Evolutionary conservation across 2,113 vertebrate genomes (phyloP).

Genomic region (Centropristis striata): DNA sequence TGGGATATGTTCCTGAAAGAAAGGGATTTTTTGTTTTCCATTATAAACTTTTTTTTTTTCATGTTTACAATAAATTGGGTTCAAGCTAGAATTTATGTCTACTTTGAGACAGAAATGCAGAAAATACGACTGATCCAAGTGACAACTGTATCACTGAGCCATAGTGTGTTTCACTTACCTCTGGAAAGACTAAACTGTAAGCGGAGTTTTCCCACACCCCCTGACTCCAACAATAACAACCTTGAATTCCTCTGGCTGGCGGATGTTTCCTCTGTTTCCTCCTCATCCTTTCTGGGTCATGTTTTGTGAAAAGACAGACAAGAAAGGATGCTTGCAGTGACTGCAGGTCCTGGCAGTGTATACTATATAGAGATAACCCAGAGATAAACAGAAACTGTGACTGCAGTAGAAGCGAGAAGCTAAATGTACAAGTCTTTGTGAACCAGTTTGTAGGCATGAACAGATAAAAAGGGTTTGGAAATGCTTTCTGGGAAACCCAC

Average conservation of each 20-base stretch:
- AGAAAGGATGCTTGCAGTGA: constrained; percentile 3
- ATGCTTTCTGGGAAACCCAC: neutral
- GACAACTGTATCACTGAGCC: neutral
- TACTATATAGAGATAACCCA: constrained; percentile 26
- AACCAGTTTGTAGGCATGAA: neutral
- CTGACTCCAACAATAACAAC: constrained; percentile 89
- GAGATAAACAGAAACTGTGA: constrained; percentile 30
- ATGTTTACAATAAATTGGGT: neutral
- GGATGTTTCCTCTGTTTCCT: constrained; percentile 7
- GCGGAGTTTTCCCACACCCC: constrained; percentile 88
- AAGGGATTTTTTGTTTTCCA: neutral
- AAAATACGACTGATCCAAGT: neutral
- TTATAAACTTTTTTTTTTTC: neutral
- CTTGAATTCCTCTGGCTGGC: constrained; percentile 77
- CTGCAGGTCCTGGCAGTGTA: constrained; percentile 16
- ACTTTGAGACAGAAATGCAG: neutral
- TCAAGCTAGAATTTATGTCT: neutral
- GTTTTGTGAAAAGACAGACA: constrained; percentile 14
- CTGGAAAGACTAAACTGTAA: constrained; percentile 88
- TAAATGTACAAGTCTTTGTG: neutral
- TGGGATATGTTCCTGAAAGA: constrained; percentile 76
- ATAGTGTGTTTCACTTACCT: constrained; percentile 75
- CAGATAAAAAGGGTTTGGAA: neutral
- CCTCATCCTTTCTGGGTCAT: constrained; percentile 38
- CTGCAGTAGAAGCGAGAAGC: neutral